Evolutionary conservation across 2,113 vertebrate species (phyloP).

Genomic region (Pluvialis apricaria): DNA sequence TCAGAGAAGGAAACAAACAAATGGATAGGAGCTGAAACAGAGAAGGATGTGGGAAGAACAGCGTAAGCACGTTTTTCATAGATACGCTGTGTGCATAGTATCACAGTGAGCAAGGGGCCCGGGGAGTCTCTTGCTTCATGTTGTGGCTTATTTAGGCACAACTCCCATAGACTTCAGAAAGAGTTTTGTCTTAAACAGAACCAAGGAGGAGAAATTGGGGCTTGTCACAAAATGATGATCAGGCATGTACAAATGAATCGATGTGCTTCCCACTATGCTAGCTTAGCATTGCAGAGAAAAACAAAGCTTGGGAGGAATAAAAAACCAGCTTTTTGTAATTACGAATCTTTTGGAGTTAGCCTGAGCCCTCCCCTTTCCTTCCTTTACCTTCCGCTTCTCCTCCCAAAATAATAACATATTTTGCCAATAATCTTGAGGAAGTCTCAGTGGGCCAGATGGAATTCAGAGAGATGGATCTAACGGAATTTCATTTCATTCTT

Average conservation of each 20-base stretch:
- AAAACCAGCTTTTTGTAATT: conserved; percentile 40
- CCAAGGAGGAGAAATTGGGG: background rate
- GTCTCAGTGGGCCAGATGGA: conserved; percentile 19
- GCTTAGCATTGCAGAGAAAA: background rate
- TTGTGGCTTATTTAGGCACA: background rate
- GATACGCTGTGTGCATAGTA: background rate
- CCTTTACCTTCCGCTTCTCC: conserved; percentile 25
- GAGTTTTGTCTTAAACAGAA: background rate
- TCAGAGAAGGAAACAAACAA: conserved; percentile 8
- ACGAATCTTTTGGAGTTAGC: background rate
- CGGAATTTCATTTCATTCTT: background rate
- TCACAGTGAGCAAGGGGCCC: background rate
- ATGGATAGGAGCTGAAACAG: background rate
- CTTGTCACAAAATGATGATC: background rate
- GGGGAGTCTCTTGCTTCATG: background rate
- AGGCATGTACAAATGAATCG: background rate
- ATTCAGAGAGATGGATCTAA: background rate
- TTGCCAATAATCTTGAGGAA: conserved; percentile 38
- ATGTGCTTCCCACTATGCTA: background rate
- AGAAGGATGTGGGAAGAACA: conserved; percentile 1
- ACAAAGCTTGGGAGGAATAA: background rate
- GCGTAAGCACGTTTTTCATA: background rate
- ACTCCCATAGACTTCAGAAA: background rate
- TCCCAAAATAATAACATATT: conserved; percentile 54
- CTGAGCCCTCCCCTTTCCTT: conserved; percentile 44